Percentiles rank a stretch among this genome's conserved stretches.
Conservation (phyloP, 2,113 vertebrate species). For the Noturus placidus region DNA sequence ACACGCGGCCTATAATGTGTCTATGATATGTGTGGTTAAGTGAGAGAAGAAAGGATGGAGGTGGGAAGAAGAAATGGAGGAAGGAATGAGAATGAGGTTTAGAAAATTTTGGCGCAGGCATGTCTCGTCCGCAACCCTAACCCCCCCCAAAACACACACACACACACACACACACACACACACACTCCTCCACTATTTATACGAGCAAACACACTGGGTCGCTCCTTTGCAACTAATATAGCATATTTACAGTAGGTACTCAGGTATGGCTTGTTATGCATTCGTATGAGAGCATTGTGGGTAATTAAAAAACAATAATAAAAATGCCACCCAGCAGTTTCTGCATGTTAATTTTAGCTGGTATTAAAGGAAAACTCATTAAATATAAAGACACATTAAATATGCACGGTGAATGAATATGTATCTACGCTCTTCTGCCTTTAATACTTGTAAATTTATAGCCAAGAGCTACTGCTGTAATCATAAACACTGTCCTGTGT, state of each 20-base stretch:
- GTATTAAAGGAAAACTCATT: too few species aligned
- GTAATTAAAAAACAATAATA: neutral
- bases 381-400: too few species aligned
- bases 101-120: conserved; percentile 65
- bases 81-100: conserved; percentile 26
- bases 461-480: neutral
- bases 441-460: neutral
- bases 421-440: too few species aligned
- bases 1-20: neutral
- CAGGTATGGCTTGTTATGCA: neutral
- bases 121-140: conserved; percentile 43
- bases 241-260: neutral
- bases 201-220: neutral
- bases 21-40: neutral
- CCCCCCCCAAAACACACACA: conserved; percentile 22
- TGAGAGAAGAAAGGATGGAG: conserved; percentile 7
- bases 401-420: too few species aligned
- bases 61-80: conserved; percentile 12
- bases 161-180: conserved; percentile 48
- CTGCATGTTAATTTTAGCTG: neutral
- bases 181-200: neutral
- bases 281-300: neutral
- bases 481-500: neutral
- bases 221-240: neutral
- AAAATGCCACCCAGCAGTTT: neutral